Conservation (phyloP, 1,140 invertebrate species). For the Branchinecta lindahli region DNA sequence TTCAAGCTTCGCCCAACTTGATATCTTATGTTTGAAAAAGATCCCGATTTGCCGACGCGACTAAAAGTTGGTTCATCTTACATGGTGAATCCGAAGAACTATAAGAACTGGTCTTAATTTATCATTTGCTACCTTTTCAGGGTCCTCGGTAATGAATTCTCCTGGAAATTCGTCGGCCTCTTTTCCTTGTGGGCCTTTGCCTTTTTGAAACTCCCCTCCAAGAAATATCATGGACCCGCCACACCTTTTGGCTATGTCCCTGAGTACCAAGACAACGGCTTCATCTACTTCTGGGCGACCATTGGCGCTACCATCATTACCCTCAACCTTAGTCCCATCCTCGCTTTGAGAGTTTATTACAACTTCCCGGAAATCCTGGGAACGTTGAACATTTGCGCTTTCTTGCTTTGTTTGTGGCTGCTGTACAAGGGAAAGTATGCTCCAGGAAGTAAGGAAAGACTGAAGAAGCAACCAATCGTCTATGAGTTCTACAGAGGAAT, state of each 20-base stretch:
- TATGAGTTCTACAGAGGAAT: constrained; percentile 44
- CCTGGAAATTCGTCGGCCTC: constrained; percentile 28
- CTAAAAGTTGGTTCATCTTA: no score
- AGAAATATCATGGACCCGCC: constrained; percentile 34
- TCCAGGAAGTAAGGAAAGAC: constrained; percentile 24
- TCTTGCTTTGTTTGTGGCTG: constrained; percentile 35
- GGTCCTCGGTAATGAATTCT: constrained; percentile 27
- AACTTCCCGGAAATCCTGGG: constrained; percentile 36
- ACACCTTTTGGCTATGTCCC: constrained; percentile 37
- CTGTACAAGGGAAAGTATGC: constrained; percentile 32
- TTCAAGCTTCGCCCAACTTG: no score
- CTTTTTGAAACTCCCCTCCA: constrained; percentile 33
- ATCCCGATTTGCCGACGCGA: no score
- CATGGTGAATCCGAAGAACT: no score
- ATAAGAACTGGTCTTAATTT: no score
- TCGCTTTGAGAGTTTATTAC: constrained; percentile 32
- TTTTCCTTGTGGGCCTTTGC: constrained; percentile 29
- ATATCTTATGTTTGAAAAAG: no score
- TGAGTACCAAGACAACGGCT: constrained; percentile 39
- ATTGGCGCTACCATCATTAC: constrained; percentile 30
- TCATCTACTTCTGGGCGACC: constrained; percentile 35
- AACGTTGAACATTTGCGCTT: constrained; percentile 36
- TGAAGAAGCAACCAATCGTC: constrained; percentile 27
- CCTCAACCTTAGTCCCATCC: constrained; percentile 23
- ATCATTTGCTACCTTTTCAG: constrained; percentile 11